Base-by-base conservation (phyloP, 2,797 vertebrate genomes). In the Tauraco hartlaubi region DNA sequence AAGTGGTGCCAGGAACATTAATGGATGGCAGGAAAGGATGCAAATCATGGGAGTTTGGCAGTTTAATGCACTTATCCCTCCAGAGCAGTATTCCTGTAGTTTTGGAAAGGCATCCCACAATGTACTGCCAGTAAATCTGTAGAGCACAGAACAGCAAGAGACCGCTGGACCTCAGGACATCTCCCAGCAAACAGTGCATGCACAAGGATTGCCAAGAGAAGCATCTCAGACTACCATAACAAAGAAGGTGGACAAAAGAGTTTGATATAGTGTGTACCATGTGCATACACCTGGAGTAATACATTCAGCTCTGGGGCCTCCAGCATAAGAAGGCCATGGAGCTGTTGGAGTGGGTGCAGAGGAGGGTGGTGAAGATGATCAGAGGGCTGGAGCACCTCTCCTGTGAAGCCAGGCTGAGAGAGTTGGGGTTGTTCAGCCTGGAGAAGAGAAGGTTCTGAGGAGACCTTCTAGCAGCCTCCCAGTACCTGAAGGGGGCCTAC, bases 1-100 rank as follows among this genome's bases (percentile, higher is more conserved):
- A 94, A 95, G 92, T 77, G 75, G 81, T 96, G 86, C 96, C 95
- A 95, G 86, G 64, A 95, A 83, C 88, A 51, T 68, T 80, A 95
- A 90, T 88, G 94, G 72, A 81, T 93, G 84, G 41, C 84, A 91
- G 88, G 64, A 71, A 85, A 92, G 90, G 93, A 86, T 74, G 71
- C 93, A 95, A 95, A 93, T 93, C 84, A 83, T 0, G 15, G 54
- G 91, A 92, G 61, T 43, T 6, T 33, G 15, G 61, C 3, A 25
- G 14, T 85, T 95, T 72, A 64, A 79, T 72, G 66, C 9, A 12
- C 33, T 90, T 35, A 92, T 18, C 64, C 49, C 85, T 85, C 68
- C 75, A 92, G 71, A 80, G 12, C 75, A 68, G 26, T 80, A 68
- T 62, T 91, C 19, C 72, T 68, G 29, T 6, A 55, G 64, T 80